Percentiles rank a stretch among this genome's conserved stretches.
phyloP scores from a whole-genome alignment of 2,113 vertebrate genomes.

The Lynx canadensis region DNA sequence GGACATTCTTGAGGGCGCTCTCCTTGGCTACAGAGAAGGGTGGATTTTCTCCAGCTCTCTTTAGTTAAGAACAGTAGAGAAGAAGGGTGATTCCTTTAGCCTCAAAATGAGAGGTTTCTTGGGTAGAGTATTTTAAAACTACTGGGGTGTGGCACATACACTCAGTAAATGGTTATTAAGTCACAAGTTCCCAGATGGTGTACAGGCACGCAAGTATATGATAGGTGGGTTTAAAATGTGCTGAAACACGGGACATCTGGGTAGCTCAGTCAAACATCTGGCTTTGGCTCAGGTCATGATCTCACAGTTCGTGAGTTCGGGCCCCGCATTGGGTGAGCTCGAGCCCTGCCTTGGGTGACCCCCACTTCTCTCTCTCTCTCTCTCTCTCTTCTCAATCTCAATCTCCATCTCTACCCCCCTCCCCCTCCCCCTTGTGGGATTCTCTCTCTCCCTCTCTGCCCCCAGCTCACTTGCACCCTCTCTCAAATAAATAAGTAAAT shows the following conservation, averaged over 20 bases:
- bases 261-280: no score
- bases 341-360: no score
- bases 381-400: no score
- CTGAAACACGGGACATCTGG: neutral
- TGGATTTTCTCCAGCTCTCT: constrained; percentile 13
- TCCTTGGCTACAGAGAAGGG: neutral
- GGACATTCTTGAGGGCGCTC: neutral
- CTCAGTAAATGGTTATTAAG: neutral
- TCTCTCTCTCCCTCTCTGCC: no score
- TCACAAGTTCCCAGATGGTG: neutral
- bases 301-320: no score
- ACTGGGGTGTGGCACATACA: neutral
- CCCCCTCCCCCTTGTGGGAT: no score
- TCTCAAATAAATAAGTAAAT: no score
- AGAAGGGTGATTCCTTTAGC: neutral
- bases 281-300: no score
- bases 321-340: no score
- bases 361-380: no score
- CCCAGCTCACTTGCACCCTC: no score
- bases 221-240: neutral
- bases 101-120: neutral
- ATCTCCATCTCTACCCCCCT: no score
- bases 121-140: neutral
- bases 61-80: neutral
- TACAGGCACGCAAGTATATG: neutral